phyloP scores from a whole-genome alignment of 2,888 invertebrate genomes.

The Arctia plantaginis region DNA sequence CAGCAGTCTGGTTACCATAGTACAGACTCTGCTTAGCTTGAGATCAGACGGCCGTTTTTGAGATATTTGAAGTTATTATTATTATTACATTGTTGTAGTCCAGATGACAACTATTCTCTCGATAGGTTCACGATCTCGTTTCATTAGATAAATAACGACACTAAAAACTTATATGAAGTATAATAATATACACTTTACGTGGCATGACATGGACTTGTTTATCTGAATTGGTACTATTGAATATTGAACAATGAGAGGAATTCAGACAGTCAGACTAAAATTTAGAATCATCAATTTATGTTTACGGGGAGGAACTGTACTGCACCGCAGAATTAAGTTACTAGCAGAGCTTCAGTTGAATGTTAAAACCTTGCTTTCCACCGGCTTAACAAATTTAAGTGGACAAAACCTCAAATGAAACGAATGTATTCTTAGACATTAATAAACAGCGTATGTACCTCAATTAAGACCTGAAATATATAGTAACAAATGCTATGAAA shows the following conservation, averaged over 20 bases:
- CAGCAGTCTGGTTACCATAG: no score
- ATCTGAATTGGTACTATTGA: neutral
- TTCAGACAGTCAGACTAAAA: no score
- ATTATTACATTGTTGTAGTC: no score
- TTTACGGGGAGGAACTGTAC: neutral
- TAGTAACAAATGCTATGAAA: neutral
- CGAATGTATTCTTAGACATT: no score
- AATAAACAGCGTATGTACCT: neutral
- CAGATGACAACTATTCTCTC: neutral
- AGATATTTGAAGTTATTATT: no score
- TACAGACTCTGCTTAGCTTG: no score
- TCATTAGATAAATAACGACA: neutral
- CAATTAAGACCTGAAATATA: neutral
- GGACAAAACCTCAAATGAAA: neutral
- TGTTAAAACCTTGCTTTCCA: no score
- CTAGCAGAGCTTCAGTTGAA: no score
- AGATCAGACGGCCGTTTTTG: no score
- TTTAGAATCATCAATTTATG: no score
- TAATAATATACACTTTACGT: neutral
- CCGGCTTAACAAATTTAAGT: neutral
- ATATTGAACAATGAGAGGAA: neutral
- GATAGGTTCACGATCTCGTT: no score
- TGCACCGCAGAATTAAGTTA: no score
- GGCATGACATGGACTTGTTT: neutral
- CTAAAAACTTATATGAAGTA: neutral